A percentile compares a stretch with the other conserved stretches of the same genome.
Conservation (phyloP, 2,888 invertebrate species). For the Falcaria lacertinaria region DNA sequence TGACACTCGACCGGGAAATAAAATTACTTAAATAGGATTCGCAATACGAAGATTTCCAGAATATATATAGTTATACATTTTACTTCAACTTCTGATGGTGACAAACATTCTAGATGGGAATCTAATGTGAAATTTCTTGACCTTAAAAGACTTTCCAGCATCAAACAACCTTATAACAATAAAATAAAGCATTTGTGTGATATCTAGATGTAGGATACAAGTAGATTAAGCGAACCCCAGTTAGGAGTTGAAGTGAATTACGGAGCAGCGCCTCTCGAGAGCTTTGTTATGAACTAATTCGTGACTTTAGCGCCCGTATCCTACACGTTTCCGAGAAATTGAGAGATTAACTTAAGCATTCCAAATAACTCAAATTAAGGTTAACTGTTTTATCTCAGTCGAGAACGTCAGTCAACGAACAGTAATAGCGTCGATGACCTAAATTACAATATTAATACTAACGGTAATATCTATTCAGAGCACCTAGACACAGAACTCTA, state of each 20-base stretch:
- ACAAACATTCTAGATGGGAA: too few relatives aligned
- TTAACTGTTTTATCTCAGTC: neutral
- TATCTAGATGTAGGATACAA: neutral
- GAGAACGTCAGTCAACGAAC: neutral
- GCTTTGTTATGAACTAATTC: constrained; percentile 29
- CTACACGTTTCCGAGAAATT: constrained; percentile 4
- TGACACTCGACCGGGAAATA: too few relatives aligned
- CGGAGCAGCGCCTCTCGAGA: constrained; percentile 11
- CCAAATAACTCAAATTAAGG: neutral
- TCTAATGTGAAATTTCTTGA: too few relatives aligned
- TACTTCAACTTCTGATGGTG: too few relatives aligned
- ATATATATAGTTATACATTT: too few relatives aligned
- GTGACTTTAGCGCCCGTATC: constrained; percentile 4
- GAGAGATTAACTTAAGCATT: neutral
- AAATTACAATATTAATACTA: neutral
- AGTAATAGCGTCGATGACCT: neutral
- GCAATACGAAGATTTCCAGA: too few relatives aligned
- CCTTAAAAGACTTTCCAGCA: too few relatives aligned
- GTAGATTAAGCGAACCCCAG: constrained; percentile 14
- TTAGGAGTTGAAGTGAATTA: constrained; percentile 14
- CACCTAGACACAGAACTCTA: too few relatives aligned
- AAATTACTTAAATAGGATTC: too few relatives aligned
- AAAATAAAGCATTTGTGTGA: too few relatives aligned
- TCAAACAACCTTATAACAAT: too few relatives aligned
- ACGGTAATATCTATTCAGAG: too few relatives aligned